Evolutionary conservation across 2,113 vertebrate genomes (phyloP), one percentile per base, ranked within the genome.

Genomic region (Nyctereutes procyonoides): DNA sequence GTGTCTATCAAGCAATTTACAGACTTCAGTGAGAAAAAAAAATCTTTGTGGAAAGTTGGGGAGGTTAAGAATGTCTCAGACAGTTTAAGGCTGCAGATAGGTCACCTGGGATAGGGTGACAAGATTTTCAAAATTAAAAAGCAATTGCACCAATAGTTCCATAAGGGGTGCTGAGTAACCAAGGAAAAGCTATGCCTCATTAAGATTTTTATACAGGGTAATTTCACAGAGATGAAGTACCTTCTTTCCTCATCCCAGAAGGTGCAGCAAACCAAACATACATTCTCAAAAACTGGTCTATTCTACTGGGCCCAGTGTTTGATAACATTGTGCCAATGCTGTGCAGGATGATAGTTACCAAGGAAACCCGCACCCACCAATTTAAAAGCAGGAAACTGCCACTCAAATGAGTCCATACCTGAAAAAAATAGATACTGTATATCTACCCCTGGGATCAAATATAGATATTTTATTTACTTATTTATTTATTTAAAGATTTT

Each of bases 111-210:
- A 65, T 16, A 65, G 14, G 3, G 1, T 38, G 11, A 96, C 20
- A 62, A 85, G 53, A 93, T 82, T 79, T 96, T 88, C 73, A 63
- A 79, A 96, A 82, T 96, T 51, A 71, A 88, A 65, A 92, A 77
- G 6, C 48, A 73, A 8, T 53, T 22, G 56, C 10, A 84, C 43
- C 20, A 6, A n/a, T 51, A 69, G 22, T 88, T 90, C 55, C 53
- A 35, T 51, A 73, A 89, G 69, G 65, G 77, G 2, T 62, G 63
- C 32, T 76, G 8, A 77, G 17, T 71, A 71, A 95, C 15, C 60
- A 92, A 88, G 4, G 24, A 81, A 93, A 88, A 82, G 10, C 24
- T 81, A 35, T 22, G 30, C 26, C 51, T 35, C 63, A 1, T 69
- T 73, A 6, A 38, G 69, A 35, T 77, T 71, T 93, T 89, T 79